Evolutionary conservation across 2,888 invertebrate genomes (phyloP).

Genomic region (Tinea semifulvella): DNA sequence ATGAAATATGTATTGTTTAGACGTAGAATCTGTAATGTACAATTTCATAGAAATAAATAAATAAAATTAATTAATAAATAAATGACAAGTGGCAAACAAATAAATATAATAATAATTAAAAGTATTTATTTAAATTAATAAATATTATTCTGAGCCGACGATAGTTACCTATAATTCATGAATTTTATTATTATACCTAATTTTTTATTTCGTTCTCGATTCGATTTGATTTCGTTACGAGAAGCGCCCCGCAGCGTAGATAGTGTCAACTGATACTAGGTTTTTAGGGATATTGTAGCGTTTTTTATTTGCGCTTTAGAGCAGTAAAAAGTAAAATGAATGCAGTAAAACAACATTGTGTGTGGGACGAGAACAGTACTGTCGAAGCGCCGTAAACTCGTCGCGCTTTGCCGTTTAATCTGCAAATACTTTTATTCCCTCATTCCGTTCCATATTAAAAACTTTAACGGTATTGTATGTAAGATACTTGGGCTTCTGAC

Average conservation of each 20-base stretch:
- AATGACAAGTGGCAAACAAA: too few species aligned
- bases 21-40: too few species aligned
- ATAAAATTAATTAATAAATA: too few species aligned
- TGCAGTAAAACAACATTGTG: slow-evolving; percentile 33
- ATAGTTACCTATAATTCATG: too few species aligned
- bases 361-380: slow-evolving; percentile 20
- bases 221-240: not conserved
- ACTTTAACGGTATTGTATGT: not conserved
- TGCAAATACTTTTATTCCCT: slow-evolving; percentile 6
- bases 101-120: too few species aligned
- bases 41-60: too few species aligned
- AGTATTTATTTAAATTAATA: too few species aligned
- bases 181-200: too few species aligned
- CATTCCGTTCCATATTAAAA: slow-evolving; percentile 5
- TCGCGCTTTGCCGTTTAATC: not conserved
- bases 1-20: too few species aligned
- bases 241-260: not conserved
- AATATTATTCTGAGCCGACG: too few species aligned
- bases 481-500: too few species aligned
- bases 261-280: slow-evolving; percentile 4
- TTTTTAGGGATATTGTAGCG: slow-evolving; percentile 4
- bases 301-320: slow-evolving; percentile 19
- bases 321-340: slow-evolving; percentile 32
- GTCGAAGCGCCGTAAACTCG: slow-evolving; percentile 21
- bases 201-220: too few species aligned